A percentile compares a stretch with the other conserved stretches of the same genome.
phyloP scores from a whole-genome alignment of 2,888 invertebrate genomes.

The Lumbricus terrestris region DNA sequence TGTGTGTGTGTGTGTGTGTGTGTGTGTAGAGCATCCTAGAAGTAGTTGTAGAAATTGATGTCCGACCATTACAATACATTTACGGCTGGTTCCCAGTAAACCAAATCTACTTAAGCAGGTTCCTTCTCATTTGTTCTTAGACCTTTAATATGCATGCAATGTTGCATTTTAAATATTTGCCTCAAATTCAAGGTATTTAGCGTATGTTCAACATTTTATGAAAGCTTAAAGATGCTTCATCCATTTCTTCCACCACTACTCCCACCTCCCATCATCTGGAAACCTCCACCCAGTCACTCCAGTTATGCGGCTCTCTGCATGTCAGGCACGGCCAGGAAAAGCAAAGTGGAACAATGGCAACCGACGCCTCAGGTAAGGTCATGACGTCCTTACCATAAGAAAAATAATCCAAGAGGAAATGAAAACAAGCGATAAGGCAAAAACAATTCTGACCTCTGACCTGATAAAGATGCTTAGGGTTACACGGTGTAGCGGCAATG shows the following conservation, averaged over 20 bases:
- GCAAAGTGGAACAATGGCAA: background rate
- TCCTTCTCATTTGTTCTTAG: background rate
- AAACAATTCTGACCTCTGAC: background rate
- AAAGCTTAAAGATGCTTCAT: background rate
- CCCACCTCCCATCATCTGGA: background rate
- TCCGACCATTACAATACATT: too few relatives aligned
- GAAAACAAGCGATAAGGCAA: slow-evolving; percentile 6
- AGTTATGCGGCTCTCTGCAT: background rate
- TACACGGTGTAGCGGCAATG: background rate
- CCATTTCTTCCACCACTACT: background rate
- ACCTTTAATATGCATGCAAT: too few relatives aligned
- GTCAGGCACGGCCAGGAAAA: background rate
- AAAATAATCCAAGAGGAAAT: slow-evolving; percentile 15
- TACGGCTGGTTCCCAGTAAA: background rate
- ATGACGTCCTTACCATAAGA: slow-evolving; percentile 4
- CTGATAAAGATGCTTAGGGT: slow-evolving; percentile 3
- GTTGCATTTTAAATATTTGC: too few relatives aligned
- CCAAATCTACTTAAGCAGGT: background rate
- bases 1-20: too few relatives aligned
- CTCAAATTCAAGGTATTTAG: background rate
- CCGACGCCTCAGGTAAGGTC: background rate
- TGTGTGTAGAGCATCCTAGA: too few relatives aligned
- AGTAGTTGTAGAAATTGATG: too few relatives aligned
- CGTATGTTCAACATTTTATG: background rate
- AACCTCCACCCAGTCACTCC: background rate